Percentiles rank a stretch among this genome's conserved stretches.
Conservation (phyloP, 2,888 invertebrate genomes). For the Sarcophaga variegata region DNA sequence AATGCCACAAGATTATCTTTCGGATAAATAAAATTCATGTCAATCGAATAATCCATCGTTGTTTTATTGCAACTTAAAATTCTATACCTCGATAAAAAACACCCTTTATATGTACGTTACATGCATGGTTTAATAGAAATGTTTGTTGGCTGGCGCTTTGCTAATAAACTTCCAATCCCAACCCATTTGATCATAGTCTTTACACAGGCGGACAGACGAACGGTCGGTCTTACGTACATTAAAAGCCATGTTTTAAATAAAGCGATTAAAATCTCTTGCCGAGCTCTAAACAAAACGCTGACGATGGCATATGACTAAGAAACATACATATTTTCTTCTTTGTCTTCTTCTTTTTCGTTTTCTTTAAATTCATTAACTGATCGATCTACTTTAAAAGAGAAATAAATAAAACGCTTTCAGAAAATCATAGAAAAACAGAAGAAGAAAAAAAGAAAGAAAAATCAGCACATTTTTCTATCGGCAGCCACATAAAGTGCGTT, state of each 20-base stretch:
- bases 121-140: too few relatives aligned
- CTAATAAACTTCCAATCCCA: constrained; percentile 9
- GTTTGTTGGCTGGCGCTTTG: constrained; percentile 27
- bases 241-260: constrained; percentile 25
- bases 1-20: too few relatives aligned
- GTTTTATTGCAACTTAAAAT: too few relatives aligned
- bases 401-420: constrained; percentile 9
- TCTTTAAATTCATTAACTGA: constrained; percentile 39
- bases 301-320: constrained; percentile 19
- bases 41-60: too few relatives aligned
- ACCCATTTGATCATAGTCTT: background rate
- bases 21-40: too few relatives aligned
- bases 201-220: background rate
- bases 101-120: too few relatives aligned
- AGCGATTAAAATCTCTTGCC: constrained; percentile 41
- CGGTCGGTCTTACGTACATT: background rate
- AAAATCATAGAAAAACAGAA: background rate
- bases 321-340: background rate
- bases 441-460: background rate
- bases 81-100: too few relatives aligned
- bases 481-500: constrained; percentile 22
- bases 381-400: constrained; percentile 59
- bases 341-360: constrained; percentile 24
- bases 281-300: constrained; percentile 12
- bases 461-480: background rate